Evolutionary conservation across 2,797 vertebrate species (phyloP), one percentile per base, ranked within the genome.

Genomic region (Sebastes itinus): DNA sequence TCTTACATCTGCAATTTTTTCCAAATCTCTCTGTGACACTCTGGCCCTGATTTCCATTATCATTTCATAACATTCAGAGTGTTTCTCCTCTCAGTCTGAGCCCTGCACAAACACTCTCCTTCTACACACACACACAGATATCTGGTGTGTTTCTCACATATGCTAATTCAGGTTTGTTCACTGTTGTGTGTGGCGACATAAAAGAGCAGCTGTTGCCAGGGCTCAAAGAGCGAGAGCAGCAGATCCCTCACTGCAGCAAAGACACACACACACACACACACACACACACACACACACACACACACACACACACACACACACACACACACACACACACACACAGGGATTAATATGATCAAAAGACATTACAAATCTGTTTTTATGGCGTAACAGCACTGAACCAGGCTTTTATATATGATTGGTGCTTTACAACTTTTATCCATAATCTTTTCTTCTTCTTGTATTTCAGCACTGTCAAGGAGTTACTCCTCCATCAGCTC

Each of bases 191-290:
- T 74, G 70, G 80, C 54, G 77, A 90, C 91, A 93, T 94, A 90
- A 94, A 94, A 93, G 90, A 90, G 80, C 90, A 91, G 92, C 93
- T 94, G 93, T 92, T 93, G 77, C 81, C 82, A 81, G 27, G 88
- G 89, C 87, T 89, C 81, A 87, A 75, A 89, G 80, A 85, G 78
- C 33, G 20, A 78, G 68, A 77, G 75, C 68, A 86, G 89, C 78
- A 89, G 76, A 78, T 89, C 75, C 64, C 64, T 67, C 65, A 58
- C 76, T 87, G 78, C 88, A 90, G 82, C 78, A 84, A 10, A 72
- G 22, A 7, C 55, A 14, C 25, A 46, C 25, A 64, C 58, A 65
- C 46, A 68, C 65, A 30, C 61, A 65, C 32, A 30, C 52, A 27
- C 27, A 27, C 27, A 27, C 27, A 27, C 27, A 27, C 6, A 28